Evolutionary conservation across 1,140 invertebrate species (phyloP), one percentile per base, ranked within the genome.

Genomic region (Diploscapter pachys): DNA sequence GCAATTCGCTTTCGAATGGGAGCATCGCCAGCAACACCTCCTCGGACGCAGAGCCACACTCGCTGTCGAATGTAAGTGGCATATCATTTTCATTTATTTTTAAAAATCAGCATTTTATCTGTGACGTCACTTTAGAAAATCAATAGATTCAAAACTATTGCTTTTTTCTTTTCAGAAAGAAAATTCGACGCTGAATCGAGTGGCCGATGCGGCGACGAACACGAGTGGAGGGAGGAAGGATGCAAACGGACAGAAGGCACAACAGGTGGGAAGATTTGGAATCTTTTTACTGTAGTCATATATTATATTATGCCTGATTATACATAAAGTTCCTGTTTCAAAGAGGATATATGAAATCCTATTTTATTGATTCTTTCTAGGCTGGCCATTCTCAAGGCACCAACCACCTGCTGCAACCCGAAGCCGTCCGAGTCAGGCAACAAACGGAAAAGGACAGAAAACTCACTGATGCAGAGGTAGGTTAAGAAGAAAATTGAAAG

Each of bases 391-490:
- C 31, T 1, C 31, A 31, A 31, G 31, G 31, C 31, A 31, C 31
- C 31, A 31, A 31, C 31, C 31, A 31, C 31, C 31, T 31, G 31
- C 31, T 31, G 31, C 59, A 5, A 64, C 71, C 50, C 13, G 56
- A 5, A 56, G 54, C 63, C 51, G 63, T 61, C 31, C 54, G 4
- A n/a, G 75, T 76, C 48, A 49, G 75, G 11, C 69, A 72, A 50
- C 13, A 71, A 72, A 63, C 68, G 31, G 56, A 76, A 31, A 69
- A 72, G 59, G 56, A 63, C 5, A 63, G 67, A 50, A 78, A 78
- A 71, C 53, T 78, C 11, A 80, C 69, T 13, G 77, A 78, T 71
- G 11, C 56, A 11, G 76, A 78, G 61, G 71, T 72, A 55, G 0
- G 61, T 8, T 9, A 50, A 65, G 8, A 31, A 8, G 31, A 6